These are phyloP conservation scores for Lathronympha strigana DNA, from an alignment of 2,888 invertebrate species.

Conservation along the genomic window DNA sequence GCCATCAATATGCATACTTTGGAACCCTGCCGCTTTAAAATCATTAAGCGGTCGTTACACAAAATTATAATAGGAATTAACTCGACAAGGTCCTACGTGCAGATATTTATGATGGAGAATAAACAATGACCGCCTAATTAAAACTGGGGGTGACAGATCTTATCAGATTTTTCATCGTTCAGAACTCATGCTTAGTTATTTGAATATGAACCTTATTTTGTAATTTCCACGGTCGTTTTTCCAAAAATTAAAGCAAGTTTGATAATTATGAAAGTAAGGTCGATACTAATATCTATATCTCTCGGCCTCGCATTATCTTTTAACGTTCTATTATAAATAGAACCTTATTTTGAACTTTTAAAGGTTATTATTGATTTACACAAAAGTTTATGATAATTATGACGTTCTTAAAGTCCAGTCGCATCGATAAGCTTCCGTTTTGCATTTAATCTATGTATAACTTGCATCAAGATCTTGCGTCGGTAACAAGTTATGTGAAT, in stretches of 20 bases:
- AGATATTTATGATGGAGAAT: constrained; percentile 28
- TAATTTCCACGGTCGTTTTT: neutral
- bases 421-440: constrained; percentile 55
- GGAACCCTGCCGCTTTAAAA: constrained; percentile 17
- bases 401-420: constrained; percentile 47
- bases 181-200: neutral
- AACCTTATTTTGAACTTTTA: neutral
- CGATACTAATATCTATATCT: constrained; percentile 8
- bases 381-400: neutral
- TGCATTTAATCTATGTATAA: constrained; percentile 71
- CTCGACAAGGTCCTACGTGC: constrained; percentile 27
- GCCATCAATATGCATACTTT: constrained; percentile 45
- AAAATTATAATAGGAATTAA: constrained; percentile 10
- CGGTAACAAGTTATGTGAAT: constrained; percentile 60
- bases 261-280: constrained; percentile 10
- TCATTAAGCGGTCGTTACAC: constrained; percentile 2
- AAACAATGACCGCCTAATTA: constrained; percentile 55
- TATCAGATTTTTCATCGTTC: constrained; percentile 50
- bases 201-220: neutral
- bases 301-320: neutral
- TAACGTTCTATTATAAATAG: neutral
- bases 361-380: neutral
- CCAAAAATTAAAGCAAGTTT: neutral
- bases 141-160: constrained; percentile 62
- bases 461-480: constrained; percentile 68